Evolutionary conservation across 2,797 vertebrate genomes (phyloP), one percentile per base, ranked within the genome.

Genomic region (Scolopax bukidnonensis): DNA sequence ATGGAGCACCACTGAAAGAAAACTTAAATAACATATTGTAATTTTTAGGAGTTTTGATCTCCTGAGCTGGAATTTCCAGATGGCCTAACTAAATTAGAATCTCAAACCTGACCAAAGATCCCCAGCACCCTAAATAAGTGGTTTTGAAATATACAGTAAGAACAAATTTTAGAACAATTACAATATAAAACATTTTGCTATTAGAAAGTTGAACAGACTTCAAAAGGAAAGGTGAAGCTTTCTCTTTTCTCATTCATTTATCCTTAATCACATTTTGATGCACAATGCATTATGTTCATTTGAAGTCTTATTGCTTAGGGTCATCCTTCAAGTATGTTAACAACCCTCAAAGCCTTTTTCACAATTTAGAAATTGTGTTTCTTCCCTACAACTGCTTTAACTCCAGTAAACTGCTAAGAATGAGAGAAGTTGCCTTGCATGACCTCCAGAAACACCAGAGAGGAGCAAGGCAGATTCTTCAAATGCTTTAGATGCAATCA

Each of bases 331-430:
- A 59, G 21, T 68, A 43, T 40, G 28, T 30, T 27, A 92, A 38
- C 36, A 68, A 33, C 36, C 45, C 80, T 95, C 84, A 84, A 86
- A 93, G 27, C 10, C 27, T 67, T 78, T 90, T 81, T 54, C 43
- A 48, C 25, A 30, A 81, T 90, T 84, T 79, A 86, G n/a, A 89
- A 92, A 79, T 84, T 15, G 24, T 33, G 24, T 50, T 91, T 85
- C 32, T 89, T 76, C 40, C 20, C 15, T 73, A 11, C 7, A 76
- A 53, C 13, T 68, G 41, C 50, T 43, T 90, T 50, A 59, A 65
- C 27, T 60, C 76, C 63, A 50, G 54, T 9, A 93, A 61, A 50
- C 27, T 43, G 8, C 30, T 50, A 59, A 33, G 59, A 80, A 40
- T 54, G 56, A 87, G 43, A 75, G 36, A 81, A 87, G 17, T 20